Evolutionary conservation across 2,797 vertebrate species (phyloP), one percentile per base, ranked within the genome.

Genomic region (Uromys caudimaculatus): DNA sequence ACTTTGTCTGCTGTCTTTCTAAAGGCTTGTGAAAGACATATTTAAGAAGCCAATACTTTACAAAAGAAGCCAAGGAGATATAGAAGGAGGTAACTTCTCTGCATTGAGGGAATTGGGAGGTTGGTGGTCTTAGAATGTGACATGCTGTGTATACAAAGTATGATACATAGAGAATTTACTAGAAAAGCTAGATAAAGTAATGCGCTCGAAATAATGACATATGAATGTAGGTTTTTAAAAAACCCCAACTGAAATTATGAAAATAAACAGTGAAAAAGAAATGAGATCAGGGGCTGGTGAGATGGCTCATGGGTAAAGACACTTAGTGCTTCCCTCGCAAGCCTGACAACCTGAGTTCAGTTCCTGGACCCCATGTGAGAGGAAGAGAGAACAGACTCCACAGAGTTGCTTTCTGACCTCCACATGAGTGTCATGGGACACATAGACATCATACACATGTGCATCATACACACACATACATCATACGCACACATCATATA

Each of bases 171-270:
- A 95, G 56, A 23, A 94, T 83, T 69, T 5, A 44, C 32, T 56
- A 62, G 78, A 91, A 94, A 93, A 91, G 13, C 38, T 81, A 64
- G 44, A 77, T 17, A 92, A 84, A 86, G 11, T 75, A 8, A 62
- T 60, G 71, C 0, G 76, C 29, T 78, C 13, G 52, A 91, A 95
- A 64, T 29, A 54, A 84, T 77, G 93, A 69, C 62, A 50, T n/a
- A 77, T n/a, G 23, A 77, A 89, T 77, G 29, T 47, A 76, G 17
- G 13, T 54, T 24, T 76, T 41, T 58, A 24, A 27, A 32, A 78
- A n/a, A 50, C 6, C 6, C 13, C 29, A 81, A 58, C 38, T 77
- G 35, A 97, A 95, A 90, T 16, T 35, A 93, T 24, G 17, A 90
- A 50, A 94, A 62, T 7, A 38, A 91, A 95, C 44, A 94, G n/a